Evolutionary conservation across 2,113 vertebrate species (phyloP).

Genomic region (Melanerpes formicivorus): DNA sequence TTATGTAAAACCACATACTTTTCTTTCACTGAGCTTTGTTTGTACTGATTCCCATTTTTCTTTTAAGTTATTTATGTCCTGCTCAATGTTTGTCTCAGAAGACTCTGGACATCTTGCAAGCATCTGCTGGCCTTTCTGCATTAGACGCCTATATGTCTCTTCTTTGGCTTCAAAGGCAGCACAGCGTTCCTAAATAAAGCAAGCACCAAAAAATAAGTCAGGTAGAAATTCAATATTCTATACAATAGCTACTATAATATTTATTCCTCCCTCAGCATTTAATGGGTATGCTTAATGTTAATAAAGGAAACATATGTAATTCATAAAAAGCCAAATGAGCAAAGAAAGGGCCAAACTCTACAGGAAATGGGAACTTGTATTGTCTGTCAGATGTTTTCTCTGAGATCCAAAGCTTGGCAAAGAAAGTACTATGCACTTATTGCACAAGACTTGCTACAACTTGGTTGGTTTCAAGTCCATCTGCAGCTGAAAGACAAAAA

Average conservation of each 20-base stretch:
- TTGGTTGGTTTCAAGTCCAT: background rate
- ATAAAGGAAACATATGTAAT: slow-evolving; percentile 11
- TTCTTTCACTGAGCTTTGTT: slow-evolving; percentile 90
- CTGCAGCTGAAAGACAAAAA: background rate
- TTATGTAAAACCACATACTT: slow-evolving; percentile 78
- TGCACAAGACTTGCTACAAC: background rate
- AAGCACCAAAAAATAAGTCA: slow-evolving; percentile 12
- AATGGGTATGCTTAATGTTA: background rate
- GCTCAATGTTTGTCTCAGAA: slow-evolving; percentile 90
- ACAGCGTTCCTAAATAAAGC: slow-evolving; percentile 88
- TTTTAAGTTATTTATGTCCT: slow-evolving; percentile 91
- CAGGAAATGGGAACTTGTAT: slow-evolving; percentile 11
- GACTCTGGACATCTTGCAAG: slow-evolving; percentile 82
- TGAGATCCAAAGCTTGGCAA: background rate
- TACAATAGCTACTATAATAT: background rate
- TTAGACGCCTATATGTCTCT: slow-evolving; percentile 84
- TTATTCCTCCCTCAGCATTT: background rate
- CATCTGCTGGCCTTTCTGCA: slow-evolving; percentile 89
- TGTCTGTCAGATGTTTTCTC: background rate
- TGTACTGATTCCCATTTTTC: slow-evolving; percentile 94
- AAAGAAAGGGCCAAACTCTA: background rate
- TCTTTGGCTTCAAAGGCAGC: slow-evolving; percentile 89
- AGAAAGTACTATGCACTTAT: background rate
- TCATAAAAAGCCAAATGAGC: slow-evolving; percentile 21
- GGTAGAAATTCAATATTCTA: slow-evolving; percentile 23